Conservation (phyloP, 30 jellyfish, hydroid and myxozoan species). For the Chrysaora quinquecirrha region DNA sequence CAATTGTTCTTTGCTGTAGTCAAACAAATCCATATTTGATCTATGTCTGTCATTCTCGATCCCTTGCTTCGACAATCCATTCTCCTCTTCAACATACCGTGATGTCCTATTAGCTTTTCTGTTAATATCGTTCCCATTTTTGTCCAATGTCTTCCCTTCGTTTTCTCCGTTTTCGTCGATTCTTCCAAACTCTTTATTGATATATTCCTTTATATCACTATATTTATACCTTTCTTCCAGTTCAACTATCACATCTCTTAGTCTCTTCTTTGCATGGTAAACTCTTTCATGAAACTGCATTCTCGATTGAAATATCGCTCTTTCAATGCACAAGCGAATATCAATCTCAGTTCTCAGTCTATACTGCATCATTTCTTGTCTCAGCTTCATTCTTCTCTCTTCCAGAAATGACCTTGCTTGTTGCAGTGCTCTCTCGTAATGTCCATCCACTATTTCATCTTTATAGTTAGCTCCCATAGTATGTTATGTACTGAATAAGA, state of each 20-base stretch:
- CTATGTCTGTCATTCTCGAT: too few relatives aligned
- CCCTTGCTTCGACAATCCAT: too few relatives aligned
- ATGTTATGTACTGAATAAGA: too few relatives aligned
- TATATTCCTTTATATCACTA: neutral
- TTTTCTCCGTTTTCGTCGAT: neutral
- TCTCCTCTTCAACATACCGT: too few relatives aligned
- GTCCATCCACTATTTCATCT: neutral
- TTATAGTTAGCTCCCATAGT: neutral
- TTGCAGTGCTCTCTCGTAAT: slow-evolving; percentile 7
- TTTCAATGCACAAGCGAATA: slow-evolving; percentile 29
- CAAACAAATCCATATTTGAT: too few relatives aligned
- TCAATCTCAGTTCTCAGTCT: slow-evolving; percentile 46
- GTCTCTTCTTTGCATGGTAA: slow-evolving; percentile 28
- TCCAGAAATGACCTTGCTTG: slow-evolving; percentile 37
- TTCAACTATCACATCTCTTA: neutral
- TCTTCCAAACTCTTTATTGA: neutral
- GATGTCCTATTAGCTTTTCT: too few relatives aligned
- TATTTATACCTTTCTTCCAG: neutral
- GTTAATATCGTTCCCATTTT: too few relatives aligned
- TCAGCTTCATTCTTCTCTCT: slow-evolving; percentile 33
- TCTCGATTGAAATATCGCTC: slow-evolving; percentile 30
- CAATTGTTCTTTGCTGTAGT: too few relatives aligned
- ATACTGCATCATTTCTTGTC: slow-evolving; percentile 57
- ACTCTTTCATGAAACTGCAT: slow-evolving; percentile 38
- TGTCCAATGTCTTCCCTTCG: neutral